phyloP scores from a whole-genome alignment of 2,888 invertebrate species.

The Campoletis raptor region DNA sequence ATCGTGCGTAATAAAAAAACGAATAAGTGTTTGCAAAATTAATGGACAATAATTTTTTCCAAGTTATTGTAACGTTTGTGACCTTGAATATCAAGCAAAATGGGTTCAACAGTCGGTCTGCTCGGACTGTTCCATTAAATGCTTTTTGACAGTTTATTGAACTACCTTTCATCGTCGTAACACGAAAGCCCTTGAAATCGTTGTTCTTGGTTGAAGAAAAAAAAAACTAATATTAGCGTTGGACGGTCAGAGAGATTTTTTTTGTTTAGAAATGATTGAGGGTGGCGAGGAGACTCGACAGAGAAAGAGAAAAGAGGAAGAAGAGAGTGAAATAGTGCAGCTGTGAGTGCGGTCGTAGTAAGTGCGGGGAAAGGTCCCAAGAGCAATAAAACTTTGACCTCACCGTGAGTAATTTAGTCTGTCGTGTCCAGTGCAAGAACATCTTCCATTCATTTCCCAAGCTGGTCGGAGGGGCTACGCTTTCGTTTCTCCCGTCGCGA shows the following conservation, averaged over 20 bases:
- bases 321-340: background rate
- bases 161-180: background rate
- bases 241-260: background rate
- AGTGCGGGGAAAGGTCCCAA: conserved; percentile 7
- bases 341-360: background rate
- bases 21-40: background rate
- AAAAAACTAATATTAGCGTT: background rate
- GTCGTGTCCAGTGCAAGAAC: conserved; percentile 21
- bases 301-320: background rate
- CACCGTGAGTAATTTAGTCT: conserved; percentile 26
- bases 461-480: background rate
- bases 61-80: background rate
- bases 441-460: conserved; percentile 57
- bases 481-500: conserved; percentile 5
- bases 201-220: background rate
- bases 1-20: background rate
- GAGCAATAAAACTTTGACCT: conserved; percentile 59
- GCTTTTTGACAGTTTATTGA: background rate
- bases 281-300: conserved; percentile 2
- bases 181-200: background rate
- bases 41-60: background rate
- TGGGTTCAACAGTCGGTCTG: background rate
- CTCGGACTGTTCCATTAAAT: background rate
- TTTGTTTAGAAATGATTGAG: conserved; percentile 1
- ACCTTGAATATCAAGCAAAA: background rate